A percentile compares a stretch with the other conserved stretches of the same genome.
Conservation (phyloP, 2,113 vertebrate genomes). For the Mobula hypostoma region DNA sequence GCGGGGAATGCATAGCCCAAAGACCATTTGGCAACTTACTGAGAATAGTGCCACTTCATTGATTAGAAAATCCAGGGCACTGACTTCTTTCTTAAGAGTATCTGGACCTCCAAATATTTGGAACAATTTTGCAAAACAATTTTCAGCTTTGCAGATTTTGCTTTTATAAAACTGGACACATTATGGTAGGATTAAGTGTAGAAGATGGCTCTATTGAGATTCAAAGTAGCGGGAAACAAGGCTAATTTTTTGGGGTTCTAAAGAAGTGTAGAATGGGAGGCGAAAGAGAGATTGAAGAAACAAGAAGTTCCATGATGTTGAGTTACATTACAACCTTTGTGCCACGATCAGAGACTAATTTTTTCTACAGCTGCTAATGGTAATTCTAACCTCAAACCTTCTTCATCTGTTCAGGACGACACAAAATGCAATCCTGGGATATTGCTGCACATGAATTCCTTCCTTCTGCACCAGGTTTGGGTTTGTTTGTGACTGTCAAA, state of each 20-base stretch:
- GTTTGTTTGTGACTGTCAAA: slow-evolving; percentile 69
- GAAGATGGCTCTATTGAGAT: not conserved
- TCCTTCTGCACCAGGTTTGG: slow-evolving; percentile 67
- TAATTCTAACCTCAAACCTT: not conserved
- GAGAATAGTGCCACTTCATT: too few relatives aligned
- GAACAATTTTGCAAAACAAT: not conserved
- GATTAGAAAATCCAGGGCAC: too few relatives aligned
- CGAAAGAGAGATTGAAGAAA: not conserved
- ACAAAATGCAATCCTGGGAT: slow-evolving; percentile 76
- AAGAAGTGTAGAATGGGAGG: not conserved
- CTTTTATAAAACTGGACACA: not conserved
- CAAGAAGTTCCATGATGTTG: not conserved
- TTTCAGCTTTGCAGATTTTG: not conserved
- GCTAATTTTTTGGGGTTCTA: not conserved
- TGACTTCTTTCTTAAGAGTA: too few relatives aligned
- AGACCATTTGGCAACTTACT: too few relatives aligned
- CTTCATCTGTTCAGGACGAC: slow-evolving; percentile 59
- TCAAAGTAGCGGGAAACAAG: not conserved
- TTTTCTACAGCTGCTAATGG: not conserved
- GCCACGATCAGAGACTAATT: not conserved
- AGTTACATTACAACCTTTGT: not conserved
- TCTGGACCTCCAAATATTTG: too few relatives aligned
- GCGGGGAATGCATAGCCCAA: too few relatives aligned
- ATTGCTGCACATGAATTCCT: slow-evolving; percentile 47
- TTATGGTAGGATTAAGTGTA: not conserved